Base-by-base conservation (phyloP, 2,888 invertebrate genomes). In the Stictocephala bisonia region DNA sequence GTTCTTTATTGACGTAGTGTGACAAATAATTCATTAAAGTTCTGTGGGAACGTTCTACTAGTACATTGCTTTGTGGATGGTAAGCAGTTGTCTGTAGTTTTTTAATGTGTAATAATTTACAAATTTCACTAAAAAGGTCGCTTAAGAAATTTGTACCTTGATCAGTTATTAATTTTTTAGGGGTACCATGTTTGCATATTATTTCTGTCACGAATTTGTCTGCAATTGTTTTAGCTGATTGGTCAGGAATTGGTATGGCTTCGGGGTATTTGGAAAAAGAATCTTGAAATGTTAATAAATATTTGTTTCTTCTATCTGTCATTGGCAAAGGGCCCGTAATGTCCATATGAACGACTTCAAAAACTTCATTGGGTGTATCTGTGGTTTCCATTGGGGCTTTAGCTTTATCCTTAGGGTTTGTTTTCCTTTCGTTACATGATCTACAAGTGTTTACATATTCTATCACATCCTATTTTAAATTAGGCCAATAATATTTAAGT, bases 111-210 rank as follows among this genome's bases (percentile, higher is more conserved):
- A 53, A n/a, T 13, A 53, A n/a, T 26, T 53, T 26, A 53, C 53
- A 53, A 26, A 53, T n/a, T 53, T 53, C 53, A 6, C 3, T 53
- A 53, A 53, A 53, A 15, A 53, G n/a, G 9, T 53, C 53, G n/a
- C 53, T 53, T 27, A 53, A 26, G n/a, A 53, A 53, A 6, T 53
- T 3, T 9, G 3, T 9, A 13, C 53, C 53, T 53, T 26, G 53
- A 15, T 53, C 53, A 3, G 53, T n/a, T 1, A 53, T 15, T 1
- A 53, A 7, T n/a, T 15, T 15, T 24, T 13, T 53, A 1, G 53
- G 53, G 2, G 24, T 26, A 4, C 53, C 53, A 24, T 53, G 53
- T 53, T 53, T 53, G n/a, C 53, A 53, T 26, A 26, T 13, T 13
- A 53, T 53, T 53, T 53, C 27, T 2, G n/a, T n/a, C n/a, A n/a